Base-by-base conservation (phyloP, 2,888 invertebrate genomes). In the Luperina nickerlii region DNA sequence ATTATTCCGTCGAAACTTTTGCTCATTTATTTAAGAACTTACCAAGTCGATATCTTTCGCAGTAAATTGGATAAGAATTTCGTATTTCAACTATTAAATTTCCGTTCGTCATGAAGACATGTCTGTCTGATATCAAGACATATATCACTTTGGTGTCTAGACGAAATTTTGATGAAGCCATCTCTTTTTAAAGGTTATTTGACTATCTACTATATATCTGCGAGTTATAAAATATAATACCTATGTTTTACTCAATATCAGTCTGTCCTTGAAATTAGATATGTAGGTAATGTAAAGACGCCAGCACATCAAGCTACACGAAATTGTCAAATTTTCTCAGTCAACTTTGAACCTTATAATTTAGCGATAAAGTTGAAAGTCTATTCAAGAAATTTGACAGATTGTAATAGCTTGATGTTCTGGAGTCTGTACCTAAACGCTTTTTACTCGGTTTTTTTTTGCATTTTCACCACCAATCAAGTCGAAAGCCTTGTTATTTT, bases 21-120 rank as follows among this genome's bases (percentile, higher is more conserved):
- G 78, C 79, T 87, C 83, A 83, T 85, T 85, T 85, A 87, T 78
- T 85, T 85, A 63, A 84, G 78, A 75, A 78, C 78, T 87, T 82
- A 74, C 77, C 66, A 82, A 78, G 72, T 80, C 62, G 68, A 78
- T 87, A 87, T 82, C 87, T 84, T 79, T 74, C 82, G 88, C 76
- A 73, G 84, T 85, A 82, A 87, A 87, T 66, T 83, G 76, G 76
- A 81, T 81, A 78, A 78, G 74, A 86, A 82, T 66, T 83, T 74
- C 9, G 54, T 79, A 83, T 76, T 83, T 87, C 62, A 65, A 79
- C 79, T 87, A 76, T 85, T 79, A 87, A 88, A 79, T 88, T 87
- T 78, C 84, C 79, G 81, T 87, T 87, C 74, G 74, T 86, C 86
- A 76, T 79, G 65, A 72, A 87, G 48, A 67, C 70, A 71, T 65